Evolutionary conservation across 2,797 vertebrate species (phyloP), one percentile per base, ranked within the genome.

Genomic region (Lates japonicus): DNA sequence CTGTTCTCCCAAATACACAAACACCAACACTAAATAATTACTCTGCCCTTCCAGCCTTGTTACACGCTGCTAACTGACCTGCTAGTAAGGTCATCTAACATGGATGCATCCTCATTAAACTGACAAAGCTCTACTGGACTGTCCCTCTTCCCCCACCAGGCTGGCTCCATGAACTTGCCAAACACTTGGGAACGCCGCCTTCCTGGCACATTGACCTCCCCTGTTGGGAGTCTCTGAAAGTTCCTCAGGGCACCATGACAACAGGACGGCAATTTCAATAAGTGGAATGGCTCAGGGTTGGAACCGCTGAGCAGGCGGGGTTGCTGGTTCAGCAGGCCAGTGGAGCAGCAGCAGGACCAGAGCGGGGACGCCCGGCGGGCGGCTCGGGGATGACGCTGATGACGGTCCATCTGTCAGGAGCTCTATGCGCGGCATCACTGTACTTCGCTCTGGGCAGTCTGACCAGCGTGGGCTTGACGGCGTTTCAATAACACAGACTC

Each of bases 381-480:
- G 76, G 73, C 22, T 83, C 92, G 0, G 90, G 82, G 72, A 83
- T 78, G 46, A 78, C 82, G 2, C 88, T 97, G 79, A 91, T 52
- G 97, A 97, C 0, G 97, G 97, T 1, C 97, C 97, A 0, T 97
- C 96, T 0, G 94, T 97, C 78, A 91, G 96, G 87, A 97, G 97
- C 22, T 96, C 97, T 74, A n/a, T 98, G 97, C 13, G 96, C 97
- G 80, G 97, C 97, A 6, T 97, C 97, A 13, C 94, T 98, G 64
- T 98, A 98, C 94, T 98, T 97, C 54, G 97, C 97, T 5, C 96
- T 98, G 87, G 97, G 97, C 94, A 98, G 97, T 74, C 93, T 98
- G 82, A 98, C 97, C 85, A 98, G 97, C 3, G 97, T 98, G 59
- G 97, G 97, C 74, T 98, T 98, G 97, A 97, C 57, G 98, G 98